Conservation (phyloP, 2,113 vertebrate genomes). For the Percopsis transmontana region DNA sequence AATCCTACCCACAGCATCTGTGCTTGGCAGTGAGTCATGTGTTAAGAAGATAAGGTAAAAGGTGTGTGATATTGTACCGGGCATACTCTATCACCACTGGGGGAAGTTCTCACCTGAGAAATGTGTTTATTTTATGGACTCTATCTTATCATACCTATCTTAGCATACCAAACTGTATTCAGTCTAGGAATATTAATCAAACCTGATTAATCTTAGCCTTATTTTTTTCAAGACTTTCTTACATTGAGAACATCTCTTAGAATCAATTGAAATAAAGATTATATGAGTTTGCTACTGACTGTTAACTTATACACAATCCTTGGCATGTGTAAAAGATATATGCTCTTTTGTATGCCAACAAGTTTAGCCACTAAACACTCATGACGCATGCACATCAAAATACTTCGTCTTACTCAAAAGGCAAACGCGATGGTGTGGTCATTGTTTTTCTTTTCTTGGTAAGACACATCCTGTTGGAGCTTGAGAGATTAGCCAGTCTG, state of each 20-base stretch:
- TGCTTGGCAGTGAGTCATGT: slow-evolving; percentile 27
- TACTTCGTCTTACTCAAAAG: neutral
- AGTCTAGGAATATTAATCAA: neutral
- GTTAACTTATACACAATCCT: no score
- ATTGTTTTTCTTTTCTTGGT: slow-evolving; percentile 27
- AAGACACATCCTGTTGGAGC: slow-evolving; percentile 26
- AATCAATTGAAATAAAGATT: no score
- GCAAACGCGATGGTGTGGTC: neutral
- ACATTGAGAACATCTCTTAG: no score
- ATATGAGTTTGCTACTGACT: no score
- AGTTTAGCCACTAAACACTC: no score
- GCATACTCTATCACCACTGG: neutral
- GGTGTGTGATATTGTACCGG: slow-evolving; percentile 10
- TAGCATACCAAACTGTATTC: neutral
- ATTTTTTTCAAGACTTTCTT: no score
- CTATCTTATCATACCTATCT: neutral
- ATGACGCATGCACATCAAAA: neutral
- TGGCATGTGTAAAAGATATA: no score
- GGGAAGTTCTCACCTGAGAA: neutral
- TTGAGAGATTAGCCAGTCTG: slow-evolving; percentile 17
- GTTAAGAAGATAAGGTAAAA: neutral
- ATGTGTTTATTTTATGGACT: neutral
- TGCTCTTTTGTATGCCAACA: no score
- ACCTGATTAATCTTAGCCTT: no score
- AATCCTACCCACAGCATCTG: no score